Conservation (phyloP, 2,888 invertebrate genomes). For the Chelonus formosanus region DNA sequence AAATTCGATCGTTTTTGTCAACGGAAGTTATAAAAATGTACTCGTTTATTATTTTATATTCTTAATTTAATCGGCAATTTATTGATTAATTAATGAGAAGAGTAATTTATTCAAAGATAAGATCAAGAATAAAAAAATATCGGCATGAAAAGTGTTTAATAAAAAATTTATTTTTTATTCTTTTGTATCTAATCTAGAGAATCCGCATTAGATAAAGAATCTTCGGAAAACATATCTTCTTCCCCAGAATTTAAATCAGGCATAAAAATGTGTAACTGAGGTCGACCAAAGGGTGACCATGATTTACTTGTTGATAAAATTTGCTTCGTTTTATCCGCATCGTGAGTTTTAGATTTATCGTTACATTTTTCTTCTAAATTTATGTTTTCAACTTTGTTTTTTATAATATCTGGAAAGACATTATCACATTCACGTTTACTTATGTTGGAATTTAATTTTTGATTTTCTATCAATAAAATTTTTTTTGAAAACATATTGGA, state of each 20-base stretch:
- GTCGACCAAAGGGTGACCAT: constrained; percentile 49
- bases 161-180: no score
- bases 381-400: constrained; percentile 2
- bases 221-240: constrained; percentile 50
- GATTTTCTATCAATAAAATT: constrained; percentile 41
- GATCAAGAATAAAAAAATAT: no score
- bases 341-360: constrained; percentile 1
- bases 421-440: constrained; percentile 2
- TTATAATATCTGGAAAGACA: background rate
- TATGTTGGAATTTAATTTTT: constrained; percentile 29
- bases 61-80: no score
- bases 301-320: constrained; percentile 25
- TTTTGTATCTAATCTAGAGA: background rate
- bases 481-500: constrained; percentile 35
- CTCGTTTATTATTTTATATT: no score
- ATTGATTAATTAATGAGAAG: no score
- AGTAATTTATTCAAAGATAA: no score
- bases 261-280: constrained; percentile 66
- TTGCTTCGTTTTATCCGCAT: constrained; percentile 12
- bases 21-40: no score
- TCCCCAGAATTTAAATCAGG: constrained; percentile 50
- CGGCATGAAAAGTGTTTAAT: no score
- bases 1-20: no score
- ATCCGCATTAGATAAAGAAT: constrained; percentile 45
- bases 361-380: background rate